Conservation (phyloP, 2,797 vertebrate genomes). For the Semaprochilodus insignis region DNA sequence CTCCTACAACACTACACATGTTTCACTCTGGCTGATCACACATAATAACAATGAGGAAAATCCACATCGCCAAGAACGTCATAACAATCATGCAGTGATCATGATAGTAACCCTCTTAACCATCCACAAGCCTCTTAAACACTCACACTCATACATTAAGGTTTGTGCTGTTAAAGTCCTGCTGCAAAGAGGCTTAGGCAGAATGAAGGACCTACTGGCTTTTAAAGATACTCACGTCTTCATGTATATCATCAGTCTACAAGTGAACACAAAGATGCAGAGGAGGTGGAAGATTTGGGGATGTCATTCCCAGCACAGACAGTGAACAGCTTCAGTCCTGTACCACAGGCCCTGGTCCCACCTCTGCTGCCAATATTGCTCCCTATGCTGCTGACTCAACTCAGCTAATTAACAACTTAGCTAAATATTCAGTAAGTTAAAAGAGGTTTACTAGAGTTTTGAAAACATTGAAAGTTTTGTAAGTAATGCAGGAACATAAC, state of each 20-base stretch:
- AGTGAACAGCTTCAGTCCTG: too few relatives aligned
- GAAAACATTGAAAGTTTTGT: too few relatives aligned
- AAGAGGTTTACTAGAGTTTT: background rate
- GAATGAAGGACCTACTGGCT: background rate
- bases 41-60: background rate
- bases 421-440: background rate
- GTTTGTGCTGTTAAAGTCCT: conserved; percentile 2
- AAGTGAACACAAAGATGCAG: background rate
- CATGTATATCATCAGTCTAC: background rate
- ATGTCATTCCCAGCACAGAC: too few relatives aligned
- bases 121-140: conserved; percentile 12
- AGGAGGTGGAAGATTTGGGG: too few relatives aligned
- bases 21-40: background rate
- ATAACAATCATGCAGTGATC: conserved; percentile 8
- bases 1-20: background rate
- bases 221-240: background rate
- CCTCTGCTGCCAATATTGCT: background rate
- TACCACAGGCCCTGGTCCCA: too few relatives aligned
- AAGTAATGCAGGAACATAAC: too few relatives aligned
- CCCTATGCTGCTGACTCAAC: background rate
- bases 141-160: conserved; percentile 15
- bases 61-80: background rate
- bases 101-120: background rate
- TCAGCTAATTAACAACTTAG: background rate
- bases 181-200: conserved; percentile 8